Evolutionary conservation across 2,888 invertebrate genomes (phyloP).

Genomic region (Antheraea yamamai): DNA sequence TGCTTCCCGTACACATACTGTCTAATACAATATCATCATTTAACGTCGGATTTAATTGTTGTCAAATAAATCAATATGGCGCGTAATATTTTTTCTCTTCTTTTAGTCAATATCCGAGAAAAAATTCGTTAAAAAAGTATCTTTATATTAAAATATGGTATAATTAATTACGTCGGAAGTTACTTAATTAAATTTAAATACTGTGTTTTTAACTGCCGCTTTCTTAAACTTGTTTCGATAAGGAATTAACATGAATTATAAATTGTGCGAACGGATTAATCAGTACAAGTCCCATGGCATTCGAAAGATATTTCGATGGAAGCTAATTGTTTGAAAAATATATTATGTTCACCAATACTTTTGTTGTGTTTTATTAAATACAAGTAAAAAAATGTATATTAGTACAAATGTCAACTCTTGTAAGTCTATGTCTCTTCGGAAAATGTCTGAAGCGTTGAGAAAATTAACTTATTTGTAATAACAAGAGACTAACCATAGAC

Average conservation of each 20-base stretch:
- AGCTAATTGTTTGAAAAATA: background rate
- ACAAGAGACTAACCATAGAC: background rate
- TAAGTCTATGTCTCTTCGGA: background rate
- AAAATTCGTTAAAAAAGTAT: background rate
- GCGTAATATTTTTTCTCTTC: background rate
- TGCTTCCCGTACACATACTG: background rate
- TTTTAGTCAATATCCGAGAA: background rate
- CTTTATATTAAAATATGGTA: background rate
- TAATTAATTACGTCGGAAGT: background rate
- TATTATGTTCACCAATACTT: background rate
- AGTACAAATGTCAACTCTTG: background rate
- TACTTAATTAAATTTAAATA: slow-evolving; percentile 4
- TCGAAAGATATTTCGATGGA: background rate
- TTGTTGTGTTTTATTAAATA: no score
- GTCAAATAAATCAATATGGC: background rate
- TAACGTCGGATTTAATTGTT: background rate
- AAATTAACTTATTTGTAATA: background rate
- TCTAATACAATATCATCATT: background rate
- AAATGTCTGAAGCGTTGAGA: background rate
- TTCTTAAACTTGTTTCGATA: slow-evolving; percentile 6
- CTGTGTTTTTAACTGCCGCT: background rate
- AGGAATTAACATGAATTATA: background rate
- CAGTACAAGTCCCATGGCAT: background rate
- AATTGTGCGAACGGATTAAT: slow-evolving; percentile 1
- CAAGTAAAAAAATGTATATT: no score